Percentiles rank a stretch among this genome's conserved stretches.
Evolutionary conservation across 1,140 invertebrate species (phyloP).

Genomic region (Aleiodes sp.): DNA sequence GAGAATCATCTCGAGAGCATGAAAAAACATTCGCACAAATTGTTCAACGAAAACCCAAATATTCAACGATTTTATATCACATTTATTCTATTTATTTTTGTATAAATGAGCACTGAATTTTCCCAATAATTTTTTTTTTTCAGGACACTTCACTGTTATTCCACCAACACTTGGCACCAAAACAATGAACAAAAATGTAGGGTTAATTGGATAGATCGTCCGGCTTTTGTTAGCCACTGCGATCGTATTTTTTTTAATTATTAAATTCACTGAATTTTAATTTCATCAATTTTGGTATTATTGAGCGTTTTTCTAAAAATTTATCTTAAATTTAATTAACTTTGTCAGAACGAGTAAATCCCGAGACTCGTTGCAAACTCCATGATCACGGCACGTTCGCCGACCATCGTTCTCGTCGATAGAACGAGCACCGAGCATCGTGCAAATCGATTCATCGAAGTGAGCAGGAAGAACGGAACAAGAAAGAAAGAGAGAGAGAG

Average conservation of each 20-base stretch:
- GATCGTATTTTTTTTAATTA: background rate
- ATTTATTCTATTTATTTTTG: too few relatives aligned
- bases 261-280: background rate
- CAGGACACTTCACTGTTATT: background rate
- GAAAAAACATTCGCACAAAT: too few relatives aligned
- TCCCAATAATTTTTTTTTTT: background rate
- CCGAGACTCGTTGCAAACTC: slow-evolving; percentile 45
- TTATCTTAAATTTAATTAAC: too few relatives aligned
- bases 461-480: background rate
- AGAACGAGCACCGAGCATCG: background rate
- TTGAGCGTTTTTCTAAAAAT: too few relatives aligned
- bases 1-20: too few relatives aligned
- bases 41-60: too few relatives aligned
- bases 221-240: background rate
- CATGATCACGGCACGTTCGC: slow-evolving; percentile 54
- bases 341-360: slow-evolving; percentile 45
- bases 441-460: background rate
- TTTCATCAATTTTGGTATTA: background rate
- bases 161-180: background rate
- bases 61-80: too few relatives aligned
- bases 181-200: slow-evolving; percentile 4
- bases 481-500: too few relatives aligned
- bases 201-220: background rate
- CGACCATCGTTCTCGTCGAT: slow-evolving; percentile 43
- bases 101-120: background rate